Conservation (phyloP, 2,888 invertebrate genomes). For the Sarcophaga caerulescens region DNA sequence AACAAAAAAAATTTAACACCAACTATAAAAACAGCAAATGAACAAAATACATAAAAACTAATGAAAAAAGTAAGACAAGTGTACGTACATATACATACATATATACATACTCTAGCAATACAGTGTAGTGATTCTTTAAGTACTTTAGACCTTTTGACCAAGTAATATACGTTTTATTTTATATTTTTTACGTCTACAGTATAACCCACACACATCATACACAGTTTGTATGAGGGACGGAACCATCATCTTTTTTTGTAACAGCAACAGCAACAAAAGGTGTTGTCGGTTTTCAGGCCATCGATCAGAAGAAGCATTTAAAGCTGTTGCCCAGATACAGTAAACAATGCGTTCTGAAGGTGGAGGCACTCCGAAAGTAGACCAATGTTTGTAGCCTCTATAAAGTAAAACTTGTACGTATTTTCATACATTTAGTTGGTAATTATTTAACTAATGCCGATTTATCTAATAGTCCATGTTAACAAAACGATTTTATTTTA, state of each 20-base stretch:
- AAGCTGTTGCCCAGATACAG: background rate
- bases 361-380: constrained; percentile 31
- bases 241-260: constrained; percentile 12
- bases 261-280: constrained; percentile 23
- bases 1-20: too few relatives aligned
- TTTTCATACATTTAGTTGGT: constrained; percentile 47
- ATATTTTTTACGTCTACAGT: background rate
- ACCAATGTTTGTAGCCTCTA: constrained; percentile 25
- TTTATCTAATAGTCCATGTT: constrained; percentile 63
- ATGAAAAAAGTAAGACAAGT: constrained; percentile 57
- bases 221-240: background rate
- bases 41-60: constrained; percentile 29
- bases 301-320: constrained; percentile 55
- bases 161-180: constrained; percentile 56
- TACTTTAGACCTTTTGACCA: constrained; percentile 67
- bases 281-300: constrained; percentile 62
- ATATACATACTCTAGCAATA: background rate
- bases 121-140: constrained; percentile 67
- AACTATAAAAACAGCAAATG: background rate
- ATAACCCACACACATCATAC: background rate
- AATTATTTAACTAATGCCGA: constrained; percentile 60
- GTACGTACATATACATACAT: background rate
- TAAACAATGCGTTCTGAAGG: background rate
- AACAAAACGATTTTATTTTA: constrained; percentile 44
- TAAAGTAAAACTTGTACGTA: constrained; percentile 39